Conservation (phyloP, 2,888 invertebrate species). For the Scotopteryx bipunctaria region DNA sequence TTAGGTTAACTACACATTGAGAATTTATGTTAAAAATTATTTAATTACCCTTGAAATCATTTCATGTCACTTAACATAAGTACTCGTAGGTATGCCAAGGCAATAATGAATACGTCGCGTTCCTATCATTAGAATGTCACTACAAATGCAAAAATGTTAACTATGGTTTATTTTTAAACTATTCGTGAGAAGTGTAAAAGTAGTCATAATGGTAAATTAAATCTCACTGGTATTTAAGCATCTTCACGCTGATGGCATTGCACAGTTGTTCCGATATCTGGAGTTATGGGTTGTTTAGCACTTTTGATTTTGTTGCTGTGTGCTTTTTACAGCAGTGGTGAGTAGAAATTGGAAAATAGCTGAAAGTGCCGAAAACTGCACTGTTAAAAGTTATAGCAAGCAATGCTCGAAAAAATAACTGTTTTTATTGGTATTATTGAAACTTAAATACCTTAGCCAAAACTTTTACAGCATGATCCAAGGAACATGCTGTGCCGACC, state of each 20-base stretch:
- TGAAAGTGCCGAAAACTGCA: no score
- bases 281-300: slow-evolving; percentile 21
- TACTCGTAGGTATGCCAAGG: not conserved
- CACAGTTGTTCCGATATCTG: slow-evolving; percentile 13
- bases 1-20: not conserved
- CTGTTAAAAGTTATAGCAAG: no score
- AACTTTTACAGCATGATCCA: no score
- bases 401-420: no score
- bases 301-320: slow-evolving; percentile 17
- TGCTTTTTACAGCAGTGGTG: slow-evolving; percentile 15
- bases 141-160: not conserved
- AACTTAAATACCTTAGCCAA: no score
- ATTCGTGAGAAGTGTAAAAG: not conserved
- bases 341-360: not conserved
- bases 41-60: not conserved
- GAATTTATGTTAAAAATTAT: not conserved
- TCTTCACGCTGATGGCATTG: not conserved
- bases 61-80: not conserved
- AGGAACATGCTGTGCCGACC: no score
- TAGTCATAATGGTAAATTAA: not conserved
- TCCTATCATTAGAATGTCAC: not conserved
- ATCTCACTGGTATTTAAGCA: slow-evolving; percentile 4
- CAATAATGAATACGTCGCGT: not conserved
- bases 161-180: slow-evolving; percentile 5
- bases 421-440: no score